Base-by-base conservation (phyloP, 2,888 invertebrate genomes). In the Cordylochernes scorpioides region DNA sequence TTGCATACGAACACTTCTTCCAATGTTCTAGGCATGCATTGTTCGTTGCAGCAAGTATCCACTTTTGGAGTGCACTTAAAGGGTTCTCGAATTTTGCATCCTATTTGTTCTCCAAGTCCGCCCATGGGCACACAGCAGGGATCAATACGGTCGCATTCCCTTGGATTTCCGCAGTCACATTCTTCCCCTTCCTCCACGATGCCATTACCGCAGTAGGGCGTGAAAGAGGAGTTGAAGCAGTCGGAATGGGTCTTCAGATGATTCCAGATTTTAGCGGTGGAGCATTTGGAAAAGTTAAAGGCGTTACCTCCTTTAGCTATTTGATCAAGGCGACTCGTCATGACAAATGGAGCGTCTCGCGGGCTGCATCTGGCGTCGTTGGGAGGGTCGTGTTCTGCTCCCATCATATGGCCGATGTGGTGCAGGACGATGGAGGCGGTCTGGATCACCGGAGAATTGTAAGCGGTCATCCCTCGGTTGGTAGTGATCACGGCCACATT, bases 71-170 rank as follows among this genome's bases (percentile, higher is more conserved):
- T 38, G 30, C 38, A 38, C 3, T 4, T 3, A 3, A 17, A 24
- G 3, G 28, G 31, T 7, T 14, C 16, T 4, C 15, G 17, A 5
- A 33, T 28, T 2, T 29, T 35, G 26, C 38, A 38, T 2, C 29
- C 27, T 12, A 28, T 30, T 8, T 37, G 32, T 6, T 24, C 26
- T 5, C 29, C 8, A 6, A 15, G 24, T 2, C 31, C 36, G 13
- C 31, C 34, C 3, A 17, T 29, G 1, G 38, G 37, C 9, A 30
- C 31, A 25, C 37, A 39, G 13, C 35, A 35, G 8, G 9, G 24
- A 17, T 38, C 53, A 75, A 75, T 71, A 70, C 71, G 8, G 24
- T 46, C 47, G 41, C 62, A 63, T 6, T 18, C 19, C 7, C 9
- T 15, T 7, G 14, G 15, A 15, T 22, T 13, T 3, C 38, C 38